Conservation (phyloP, 1,140 invertebrate genomes). For the Drosophila sp. region DNA sequence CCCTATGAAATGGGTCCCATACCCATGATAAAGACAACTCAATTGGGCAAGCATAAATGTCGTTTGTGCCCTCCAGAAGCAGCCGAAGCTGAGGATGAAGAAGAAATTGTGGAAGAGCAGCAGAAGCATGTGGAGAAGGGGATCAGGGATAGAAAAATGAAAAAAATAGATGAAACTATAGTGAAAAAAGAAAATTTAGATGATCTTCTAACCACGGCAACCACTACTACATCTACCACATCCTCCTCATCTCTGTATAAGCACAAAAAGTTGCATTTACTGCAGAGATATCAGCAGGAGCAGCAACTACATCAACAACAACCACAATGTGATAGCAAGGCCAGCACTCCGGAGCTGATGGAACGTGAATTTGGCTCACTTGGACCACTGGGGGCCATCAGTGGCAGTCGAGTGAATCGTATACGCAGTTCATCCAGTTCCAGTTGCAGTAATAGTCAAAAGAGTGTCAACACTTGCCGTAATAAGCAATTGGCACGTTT, state of each 20-base stretch:
- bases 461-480: constrained; percentile 59
- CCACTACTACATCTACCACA: constrained; percentile 22
- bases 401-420: constrained; percentile 54
- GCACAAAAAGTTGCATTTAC: constrained; percentile 73
- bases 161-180: constrained; percentile 26
- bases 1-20: constrained; percentile 90
- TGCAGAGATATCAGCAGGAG: constrained; percentile 76
- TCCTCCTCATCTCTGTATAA: constrained; percentile 56
- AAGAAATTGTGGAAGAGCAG: neutral
- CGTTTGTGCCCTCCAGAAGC: constrained; percentile 58
- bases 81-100: neutral
- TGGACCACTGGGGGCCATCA: constrained; percentile 47
- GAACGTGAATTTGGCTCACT: constrained; percentile 61
- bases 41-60: constrained; percentile 62
- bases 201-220: constrained; percentile 21
- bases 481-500: constrained; percentile 79
- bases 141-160: constrained; percentile 22
- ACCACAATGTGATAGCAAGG: constrained; percentile 75
- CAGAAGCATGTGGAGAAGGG: constrained; percentile 25
- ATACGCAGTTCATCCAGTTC: constrained; percentile 65
- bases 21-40: constrained; percentile 83
- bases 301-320: constrained; percentile 54
- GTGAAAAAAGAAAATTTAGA: constrained; percentile 42
- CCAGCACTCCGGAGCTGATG: constrained; percentile 70
- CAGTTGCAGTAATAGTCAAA: constrained; percentile 60